Evolutionary conservation across 2,113 vertebrate genomes (phyloP).

Genomic region (Leptocoma aspasia): DNA sequence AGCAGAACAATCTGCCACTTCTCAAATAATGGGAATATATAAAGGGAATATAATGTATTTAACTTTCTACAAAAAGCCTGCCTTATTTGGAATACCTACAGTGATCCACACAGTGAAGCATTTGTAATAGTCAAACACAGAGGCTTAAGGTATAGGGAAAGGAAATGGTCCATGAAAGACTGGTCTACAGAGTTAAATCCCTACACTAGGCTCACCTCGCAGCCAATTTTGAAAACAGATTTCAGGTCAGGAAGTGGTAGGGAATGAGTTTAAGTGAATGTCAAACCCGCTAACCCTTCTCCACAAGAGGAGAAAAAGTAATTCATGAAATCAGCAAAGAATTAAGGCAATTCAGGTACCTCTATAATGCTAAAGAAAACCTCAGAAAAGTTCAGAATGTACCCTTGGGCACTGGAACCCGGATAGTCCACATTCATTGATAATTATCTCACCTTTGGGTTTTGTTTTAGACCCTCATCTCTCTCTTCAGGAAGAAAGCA

Average conservation of each 20-base stretch:
- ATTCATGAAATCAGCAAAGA: not conserved
- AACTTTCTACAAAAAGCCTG: not conserved
- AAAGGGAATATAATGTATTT: not conserved
- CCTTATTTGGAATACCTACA: conserved; percentile 16
- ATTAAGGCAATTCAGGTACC: not conserved
- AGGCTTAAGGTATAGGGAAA: conserved; percentile 15
- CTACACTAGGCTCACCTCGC: not conserved
- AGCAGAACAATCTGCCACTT: not conserved
- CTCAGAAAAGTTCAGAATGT: not conserved
- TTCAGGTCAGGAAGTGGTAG: conserved; percentile 43
- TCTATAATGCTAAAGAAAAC: not conserved
- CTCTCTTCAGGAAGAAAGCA: not conserved
- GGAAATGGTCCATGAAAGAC: conserved; percentile 52
- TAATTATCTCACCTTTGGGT: not conserved
- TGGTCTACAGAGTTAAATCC: conserved; percentile 35
- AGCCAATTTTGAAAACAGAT: conserved; percentile 42
- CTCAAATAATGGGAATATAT: not conserved
- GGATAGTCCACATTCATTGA: not conserved
- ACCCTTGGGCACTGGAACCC: not conserved
- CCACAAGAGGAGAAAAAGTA: not conserved
- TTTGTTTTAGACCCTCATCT: not conserved
- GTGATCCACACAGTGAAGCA: not conserved
- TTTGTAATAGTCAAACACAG: conserved; percentile 37
- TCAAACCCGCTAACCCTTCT: not conserved
- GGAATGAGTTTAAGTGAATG: conserved; percentile 36